phyloP scores from a whole-genome alignment of 2,888 invertebrate species.

The Pimpla rufipes region DNA sequence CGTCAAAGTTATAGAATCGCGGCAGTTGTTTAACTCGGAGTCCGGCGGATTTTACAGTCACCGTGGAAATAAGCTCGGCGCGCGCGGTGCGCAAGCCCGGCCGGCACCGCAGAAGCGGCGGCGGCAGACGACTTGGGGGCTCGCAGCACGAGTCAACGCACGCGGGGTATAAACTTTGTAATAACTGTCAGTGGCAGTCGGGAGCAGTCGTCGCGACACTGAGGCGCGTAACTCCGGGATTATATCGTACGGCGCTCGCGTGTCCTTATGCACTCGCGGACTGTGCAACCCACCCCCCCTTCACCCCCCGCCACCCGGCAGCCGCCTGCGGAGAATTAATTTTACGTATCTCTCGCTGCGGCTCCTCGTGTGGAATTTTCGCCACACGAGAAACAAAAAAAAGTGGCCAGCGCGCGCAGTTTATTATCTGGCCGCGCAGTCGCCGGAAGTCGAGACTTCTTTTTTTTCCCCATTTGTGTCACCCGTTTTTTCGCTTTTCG shows the following conservation, averaged over 20 bases:
- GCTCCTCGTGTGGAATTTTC: slow-evolving; percentile 21
- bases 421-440: neutral
- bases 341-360: slow-evolving; percentile 29
- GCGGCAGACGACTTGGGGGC: neutral
- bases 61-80: slow-evolving; percentile 11
- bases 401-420: neutral
- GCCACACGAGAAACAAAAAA: neutral
- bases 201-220: slow-evolving; percentile 38
- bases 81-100: slow-evolving; percentile 23
- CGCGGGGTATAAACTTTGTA: slow-evolving; percentile 71
- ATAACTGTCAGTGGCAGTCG: slow-evolving; percentile 76
- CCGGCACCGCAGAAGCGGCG: neutral
- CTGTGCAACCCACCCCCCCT: neutral
- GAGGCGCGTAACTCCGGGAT: slow-evolving; percentile 29
- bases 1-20: slow-evolving; percentile 33
- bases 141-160: slow-evolving; percentile 18
- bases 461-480: neutral
- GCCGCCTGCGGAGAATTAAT: slow-evolving; percentile 31
- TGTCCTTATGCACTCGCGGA: slow-evolving; percentile 26
- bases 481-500: neutral
- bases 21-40: slow-evolving; percentile 33
- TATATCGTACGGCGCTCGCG: slow-evolving; percentile 28
- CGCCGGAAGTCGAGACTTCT: neutral
- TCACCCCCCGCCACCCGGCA: too few species aligned
- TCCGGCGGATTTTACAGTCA: slow-evolving; percentile 25